Evolutionary conservation across 2,888 invertebrate genomes (phyloP).

Genomic region (Drosophila multiciliata): DNA sequence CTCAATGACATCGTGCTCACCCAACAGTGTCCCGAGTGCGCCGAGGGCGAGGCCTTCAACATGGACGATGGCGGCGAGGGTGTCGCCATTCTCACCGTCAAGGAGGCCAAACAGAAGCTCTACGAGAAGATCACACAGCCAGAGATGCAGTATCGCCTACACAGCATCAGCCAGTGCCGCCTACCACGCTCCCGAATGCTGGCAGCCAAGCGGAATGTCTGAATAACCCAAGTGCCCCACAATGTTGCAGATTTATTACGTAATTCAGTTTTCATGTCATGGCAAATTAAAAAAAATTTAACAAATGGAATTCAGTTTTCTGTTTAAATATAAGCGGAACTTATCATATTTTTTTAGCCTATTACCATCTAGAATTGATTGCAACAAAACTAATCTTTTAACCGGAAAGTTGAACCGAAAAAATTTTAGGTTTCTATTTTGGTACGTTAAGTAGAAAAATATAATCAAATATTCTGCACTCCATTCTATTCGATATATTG

Average conservation of each 20-base stretch:
- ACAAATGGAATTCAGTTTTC: not conserved
- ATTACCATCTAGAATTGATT: not conserved
- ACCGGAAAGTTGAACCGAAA: no score
- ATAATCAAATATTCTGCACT: not conserved
- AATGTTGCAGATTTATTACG: not conserved
- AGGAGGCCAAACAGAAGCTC: slow-evolving; percentile 76
- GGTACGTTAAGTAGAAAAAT: not conserved
- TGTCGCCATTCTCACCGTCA: slow-evolving; percentile 65
- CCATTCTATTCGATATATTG: no score
- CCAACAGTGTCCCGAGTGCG: slow-evolving; percentile 85
- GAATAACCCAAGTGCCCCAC: not conserved
- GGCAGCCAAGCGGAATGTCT: slow-evolving; percentile 78
- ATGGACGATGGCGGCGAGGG: slow-evolving; percentile 82
- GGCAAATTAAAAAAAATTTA: slow-evolving; percentile 10
- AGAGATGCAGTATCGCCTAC: slow-evolving; percentile 84
- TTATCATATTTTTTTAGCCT: not conserved
- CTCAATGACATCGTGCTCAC: slow-evolving; percentile 85
- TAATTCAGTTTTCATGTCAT: not conserved
- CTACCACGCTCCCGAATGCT: slow-evolving; percentile 83
- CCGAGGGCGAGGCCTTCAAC: slow-evolving; percentile 84
- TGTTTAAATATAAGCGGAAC: not conserved
- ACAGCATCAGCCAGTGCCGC: slow-evolving; percentile 83
- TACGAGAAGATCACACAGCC: slow-evolving; percentile 83
- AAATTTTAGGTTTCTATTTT: not conserved
- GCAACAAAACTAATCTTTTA: not conserved